Evolutionary conservation across 2,113 vertebrate genomes (phyloP).

Genomic region (Uria lomvia): DNA sequence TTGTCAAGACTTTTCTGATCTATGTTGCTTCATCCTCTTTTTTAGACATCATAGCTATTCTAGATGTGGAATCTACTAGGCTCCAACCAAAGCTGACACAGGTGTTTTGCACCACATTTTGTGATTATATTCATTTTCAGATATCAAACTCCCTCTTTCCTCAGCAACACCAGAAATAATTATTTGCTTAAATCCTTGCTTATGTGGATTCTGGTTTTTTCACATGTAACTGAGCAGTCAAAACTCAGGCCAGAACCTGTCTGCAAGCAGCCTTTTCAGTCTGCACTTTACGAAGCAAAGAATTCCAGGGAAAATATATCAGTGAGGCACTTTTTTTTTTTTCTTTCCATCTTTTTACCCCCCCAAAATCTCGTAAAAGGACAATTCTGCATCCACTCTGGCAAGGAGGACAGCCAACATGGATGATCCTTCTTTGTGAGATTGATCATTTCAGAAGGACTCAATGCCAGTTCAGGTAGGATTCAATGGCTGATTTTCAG

Average conservation of each 20-base stretch:
- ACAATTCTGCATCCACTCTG: not conserved
- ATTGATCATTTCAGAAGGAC: not conserved
- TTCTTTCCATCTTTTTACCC: not conserved
- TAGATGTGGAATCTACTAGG: slow-evolving; percentile 73
- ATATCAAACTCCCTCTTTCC: slow-evolving; percentile 86
- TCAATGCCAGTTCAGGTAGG: not conserved
- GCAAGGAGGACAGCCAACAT: not conserved
- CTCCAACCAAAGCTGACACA: slow-evolving; percentile 52
- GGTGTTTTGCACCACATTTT: slow-evolving; percentile 65
- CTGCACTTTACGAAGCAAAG: slow-evolving; percentile 83
- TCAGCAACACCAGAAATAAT: slow-evolving; percentile 82
- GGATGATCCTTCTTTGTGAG: slow-evolving; percentile 4
- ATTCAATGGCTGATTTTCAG: slow-evolving; percentile 27
- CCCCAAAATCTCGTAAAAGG: not conserved
- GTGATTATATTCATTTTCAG: slow-evolving; percentile 77
- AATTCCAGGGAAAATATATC: slow-evolving; percentile 81
- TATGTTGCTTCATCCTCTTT: slow-evolving; percentile 4
- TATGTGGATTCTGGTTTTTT: slow-evolving; percentile 81
- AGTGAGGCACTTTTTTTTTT: not conserved
- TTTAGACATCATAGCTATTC: slow-evolving; percentile 74
- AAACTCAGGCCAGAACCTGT: slow-evolving; percentile 87
- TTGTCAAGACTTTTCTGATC: not conserved
- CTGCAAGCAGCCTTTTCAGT: slow-evolving; percentile 85
- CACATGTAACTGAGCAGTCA: slow-evolving; percentile 82
- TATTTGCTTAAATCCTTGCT: slow-evolving; percentile 81